Evolutionary conservation across 2,797 vertebrate genomes (phyloP), one percentile per base, ranked within the genome.

Genomic region (Apogon hyalosoma): DNA sequence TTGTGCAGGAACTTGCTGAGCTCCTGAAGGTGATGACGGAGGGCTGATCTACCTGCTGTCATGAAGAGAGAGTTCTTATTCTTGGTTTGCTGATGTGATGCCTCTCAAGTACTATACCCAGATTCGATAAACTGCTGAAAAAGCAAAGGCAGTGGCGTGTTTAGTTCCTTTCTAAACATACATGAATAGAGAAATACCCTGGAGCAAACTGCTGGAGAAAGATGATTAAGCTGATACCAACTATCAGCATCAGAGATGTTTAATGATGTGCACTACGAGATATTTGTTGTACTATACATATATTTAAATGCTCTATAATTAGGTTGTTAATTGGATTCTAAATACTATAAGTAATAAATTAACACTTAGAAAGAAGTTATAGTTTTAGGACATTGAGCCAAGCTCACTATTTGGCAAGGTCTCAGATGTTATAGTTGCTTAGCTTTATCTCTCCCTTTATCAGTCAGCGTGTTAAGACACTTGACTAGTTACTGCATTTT

Each of bases 21-120:
- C 49, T 87, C 74, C 79, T 58, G 62, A 70, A 67, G 77, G 48
- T 39, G 59, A 58, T 71, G 67, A 58, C 12, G 16, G 65, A 3
- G 49, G 36, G 43, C 49, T 43, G 18, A 58, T 79, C 19, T 31
- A 52, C 43, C 67, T 57, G 51, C 54, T 48, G 31, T 66, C 50
- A 36, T 12, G 15, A 43, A 12, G 59, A 73, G 8, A 60, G 18
- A 41, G 40, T 36, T 28, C 36, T 43, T 47, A 49, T 41, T 52
- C 12, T 57, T 16, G 41, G 8, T 41, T 54, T 69, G 55, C 33
- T 76, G 55, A 58, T 55, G 51, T 43, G 60, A 67, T 77, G 54
- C 63, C 18, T 41, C 5, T 28, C 18, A 53, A 61, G 7, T 54
- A 38, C 47, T 7, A 36, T 33, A 11, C 31, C 5, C 9, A 11